These are phyloP conservation scores for Choristoneura rosaceana DNA, from an alignment of 2,888 invertebrate species.

Conservation along the genomic window DNA sequence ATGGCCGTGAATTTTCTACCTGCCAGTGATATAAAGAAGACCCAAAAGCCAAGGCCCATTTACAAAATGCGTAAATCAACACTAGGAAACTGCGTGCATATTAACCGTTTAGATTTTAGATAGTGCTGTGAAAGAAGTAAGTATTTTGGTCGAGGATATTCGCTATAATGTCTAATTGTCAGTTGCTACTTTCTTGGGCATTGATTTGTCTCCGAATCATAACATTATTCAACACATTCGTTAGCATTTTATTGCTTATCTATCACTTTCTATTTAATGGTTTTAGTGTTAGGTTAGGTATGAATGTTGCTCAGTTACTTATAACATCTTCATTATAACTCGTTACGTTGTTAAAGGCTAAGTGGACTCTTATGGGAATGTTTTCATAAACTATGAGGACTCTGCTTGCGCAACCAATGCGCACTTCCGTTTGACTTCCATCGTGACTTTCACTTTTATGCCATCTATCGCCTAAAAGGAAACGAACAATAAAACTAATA, in stretches of 20 bases:
- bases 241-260: constrained; percentile 7
- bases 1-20: constrained; percentile 25
- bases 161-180: not conserved
- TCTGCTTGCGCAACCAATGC: constrained; percentile 36
- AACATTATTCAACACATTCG: constrained; percentile 12
- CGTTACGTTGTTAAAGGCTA: constrained; percentile 10
- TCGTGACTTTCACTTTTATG: constrained; percentile 37
- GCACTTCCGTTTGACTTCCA: constrained; percentile 40
- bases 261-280: constrained; percentile 14
- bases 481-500: constrained; percentile 40
- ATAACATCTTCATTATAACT: constrained; percentile 13
- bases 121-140: not conserved
- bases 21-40: constrained; percentile 21
- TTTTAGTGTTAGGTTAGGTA: not conserved
- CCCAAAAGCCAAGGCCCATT: not conserved
- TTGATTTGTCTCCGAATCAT: not conserved
- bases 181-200: too few relatives aligned
- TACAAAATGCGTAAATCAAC: not conserved
- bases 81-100: not conserved
- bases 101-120: not conserved
- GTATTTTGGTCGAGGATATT: not conserved
- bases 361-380: constrained; percentile 16
- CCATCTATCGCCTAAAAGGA: constrained; percentile 39
- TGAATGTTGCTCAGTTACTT: not conserved
- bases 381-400: constrained; percentile 34